Evolutionary conservation across 2,888 invertebrate genomes (phyloP), one percentile per base, ranked within the genome.

Genomic region (Brachycybe producta): DNA sequence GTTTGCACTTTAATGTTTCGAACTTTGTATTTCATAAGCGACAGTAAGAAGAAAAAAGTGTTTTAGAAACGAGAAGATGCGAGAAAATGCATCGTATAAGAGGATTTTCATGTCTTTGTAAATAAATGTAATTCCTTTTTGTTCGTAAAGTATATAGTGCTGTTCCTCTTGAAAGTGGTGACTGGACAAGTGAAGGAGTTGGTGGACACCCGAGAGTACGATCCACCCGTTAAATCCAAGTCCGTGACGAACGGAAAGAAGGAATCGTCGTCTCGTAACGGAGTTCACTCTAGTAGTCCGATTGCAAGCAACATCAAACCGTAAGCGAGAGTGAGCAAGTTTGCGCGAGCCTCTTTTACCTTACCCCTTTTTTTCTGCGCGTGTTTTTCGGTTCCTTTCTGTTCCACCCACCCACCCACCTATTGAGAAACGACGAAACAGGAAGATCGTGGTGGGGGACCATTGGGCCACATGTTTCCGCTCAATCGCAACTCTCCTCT

Each of bases 201-300:
- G 2, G 64, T 66, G 49, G 66, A 66, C 52, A 60, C 61, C 5
- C 52, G 66, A 26, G 66, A 65, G 54, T 61, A 59, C 44, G 63
- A 64, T 43, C 15, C 30, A 27, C 1, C 3, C 17, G 27, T 15
- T 1, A 26, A 26, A 21, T 11, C n/a, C 11, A 45, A 45, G 34
- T 15, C 30, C 13, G 19, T 17, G 28, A 8, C 40, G 2, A 3
- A 21, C 17, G 5, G 5, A 32, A 40, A 49, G 8, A 35, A 35
- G 21, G 41, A 49, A 15, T 41, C 15, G 24, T 38, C 47, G 17
- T 32, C 26, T 38, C 8, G 7, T 8, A 49, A 39, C 23, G 49
- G 49, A 8, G 11, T 38, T 11, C 45, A 45, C 23, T 34, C 23
- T 34, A 11, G 11, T n/a, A 45, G 32, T 15, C 34, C 13, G 35